Base-by-base conservation (phyloP, 2,113 vertebrate species). In the Microcebus griseorufus region DNA sequence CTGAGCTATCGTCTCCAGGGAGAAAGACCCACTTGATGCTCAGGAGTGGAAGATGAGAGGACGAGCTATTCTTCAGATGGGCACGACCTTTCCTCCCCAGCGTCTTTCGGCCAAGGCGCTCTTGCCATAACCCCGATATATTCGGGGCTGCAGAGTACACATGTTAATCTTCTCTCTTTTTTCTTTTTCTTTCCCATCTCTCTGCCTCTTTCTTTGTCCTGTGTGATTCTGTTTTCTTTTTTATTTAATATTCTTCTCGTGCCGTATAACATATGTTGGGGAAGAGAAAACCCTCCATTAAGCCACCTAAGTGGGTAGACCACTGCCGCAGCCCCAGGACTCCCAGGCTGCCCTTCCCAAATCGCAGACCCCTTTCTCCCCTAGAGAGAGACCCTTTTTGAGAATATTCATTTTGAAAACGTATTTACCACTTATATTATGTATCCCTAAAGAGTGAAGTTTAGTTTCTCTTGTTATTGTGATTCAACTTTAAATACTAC, bases 401-500 rank as follows among this genome's bases (percentile, higher is more conserved):
- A 69, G 51, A 53, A 85, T 72, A 76, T 92, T 89, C 25, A 86
- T 83, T 91, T 86, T 2, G 72, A 86, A 92, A 79, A 14, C 48
- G 45, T 72, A 62, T 76, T 76, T n/a, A 17, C 3, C 45, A 53
- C 29, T 55, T 64, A 23, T 7, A 42, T 75, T 64, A 92, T 69
- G 23, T 12, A 78, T 72, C 11, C 39, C n/a, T 70, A 45, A 90
- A 81, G 27, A 79, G n/a, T 20, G 39, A 87, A 81, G 5, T 84
- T 90, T 65, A 51, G 29, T 87, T 93, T 48, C 27, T 23, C 6
- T 5, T 60, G 11, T 39, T 62, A 93, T 5, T 60, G 14, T 39
- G 55, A 93, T 94, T 82, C 25, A 83, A 17, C 34, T 62, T 82
- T 82, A 39, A 70, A 42, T 42, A 18, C 13, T 32, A 5, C 20